Evolutionary conservation across 1,140 invertebrate species (phyloP).

Genomic region (Rhysida immarginata): DNA sequence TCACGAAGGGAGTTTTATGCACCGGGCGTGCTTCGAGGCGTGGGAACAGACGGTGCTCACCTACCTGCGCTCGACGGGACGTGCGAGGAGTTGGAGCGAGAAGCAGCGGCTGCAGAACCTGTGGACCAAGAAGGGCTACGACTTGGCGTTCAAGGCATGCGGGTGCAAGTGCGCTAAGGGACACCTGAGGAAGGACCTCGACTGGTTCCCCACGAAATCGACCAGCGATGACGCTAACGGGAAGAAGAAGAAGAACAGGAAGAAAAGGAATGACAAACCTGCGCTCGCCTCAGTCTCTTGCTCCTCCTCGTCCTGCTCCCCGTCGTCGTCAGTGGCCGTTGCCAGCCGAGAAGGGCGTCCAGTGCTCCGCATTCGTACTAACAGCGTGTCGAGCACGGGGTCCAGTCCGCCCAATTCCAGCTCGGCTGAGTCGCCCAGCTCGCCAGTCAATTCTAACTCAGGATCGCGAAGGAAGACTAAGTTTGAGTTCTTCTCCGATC

Average conservation of each 20-base stretch:
- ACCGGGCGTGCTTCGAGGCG: slow-evolving; percentile 81
- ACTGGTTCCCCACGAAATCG: slow-evolving; percentile 59
- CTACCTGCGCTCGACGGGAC: slow-evolving; percentile 72
- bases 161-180: slow-evolving; percentile 62
- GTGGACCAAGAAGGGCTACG: slow-evolving; percentile 95
- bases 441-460: slow-evolving; percentile 37
- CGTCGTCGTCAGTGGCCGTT: slow-evolving; percentile 19
- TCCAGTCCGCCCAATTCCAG: slow-evolving; percentile 48
- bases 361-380: slow-evolving; percentile 30
- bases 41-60: slow-evolving; percentile 79
- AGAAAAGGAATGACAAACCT: slow-evolving; percentile 39
- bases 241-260: slow-evolving; percentile 32
- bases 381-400: slow-evolving; percentile 44
- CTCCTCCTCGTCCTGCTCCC: slow-evolving; percentile 20
- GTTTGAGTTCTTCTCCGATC: slow-evolving; percentile 61
- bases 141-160: slow-evolving; percentile 75
- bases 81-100: slow-evolving; percentile 84
- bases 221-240: slow-evolving; percentile 22
- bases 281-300: slow-evolving; percentile 28
- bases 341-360: slow-evolving; percentile 12
- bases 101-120: slow-evolving; percentile 82
- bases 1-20: slow-evolving; percentile 74
- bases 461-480: slow-evolving; percentile 43
- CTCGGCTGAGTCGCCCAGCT: slow-evolving; percentile 44
- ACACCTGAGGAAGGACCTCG: slow-evolving; percentile 83